Base-by-base conservation (phyloP, 2,113 vertebrate species). In the Varanus salvator region DNA sequence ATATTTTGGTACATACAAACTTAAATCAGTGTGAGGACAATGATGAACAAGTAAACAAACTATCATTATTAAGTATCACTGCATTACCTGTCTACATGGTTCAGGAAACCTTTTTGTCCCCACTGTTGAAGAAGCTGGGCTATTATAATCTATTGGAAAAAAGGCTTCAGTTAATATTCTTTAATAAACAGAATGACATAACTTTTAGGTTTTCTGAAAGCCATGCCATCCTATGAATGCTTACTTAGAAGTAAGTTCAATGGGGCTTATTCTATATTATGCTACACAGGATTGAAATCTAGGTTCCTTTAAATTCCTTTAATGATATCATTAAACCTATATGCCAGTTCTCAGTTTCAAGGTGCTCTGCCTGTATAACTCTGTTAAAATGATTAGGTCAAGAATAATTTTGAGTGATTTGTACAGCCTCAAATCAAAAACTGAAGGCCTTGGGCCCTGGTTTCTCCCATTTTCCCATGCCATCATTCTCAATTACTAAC, bases 81-180 rank as follows among this genome's bases (percentile, higher is more conserved):
- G 17, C 15, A 80, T n/a, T 97, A 99, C 99, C 97, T 95, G 25
- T 98, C 97, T 81, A 97, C 81, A 9, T 99, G 98, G 68, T 97
- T 97, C 94, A 99, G 94, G 95, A 99, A 99, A 57, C 99, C 98
- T 0, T 98, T 97, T 92, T 98, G 95, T 90, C 98, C 98, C 99
- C 99, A 99, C 4, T 96, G 96, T 60, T 98, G 96, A 89, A 99
- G 96, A 90, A 99, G 96, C 93, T 99, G 97, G 78, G 95, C 97
- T 92, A 98, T 91, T 97, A 99, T 96, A 71, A 99, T 92, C 99
- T 99, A 93, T 72, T 94, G 88, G 91, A 93, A 96, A 21, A 93
- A 95, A 93, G 90, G 1, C 87, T 69, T 74, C 29, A 0, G 71
- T 91, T 75, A 91, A 17, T n/a, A 89, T 38, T 3, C 3, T 3